These are phyloP conservation scores for Lytechinus variegatus DNA, from an alignment of 35 echinoderm and acorn worm species.

Conservation along the genomic window DNA sequence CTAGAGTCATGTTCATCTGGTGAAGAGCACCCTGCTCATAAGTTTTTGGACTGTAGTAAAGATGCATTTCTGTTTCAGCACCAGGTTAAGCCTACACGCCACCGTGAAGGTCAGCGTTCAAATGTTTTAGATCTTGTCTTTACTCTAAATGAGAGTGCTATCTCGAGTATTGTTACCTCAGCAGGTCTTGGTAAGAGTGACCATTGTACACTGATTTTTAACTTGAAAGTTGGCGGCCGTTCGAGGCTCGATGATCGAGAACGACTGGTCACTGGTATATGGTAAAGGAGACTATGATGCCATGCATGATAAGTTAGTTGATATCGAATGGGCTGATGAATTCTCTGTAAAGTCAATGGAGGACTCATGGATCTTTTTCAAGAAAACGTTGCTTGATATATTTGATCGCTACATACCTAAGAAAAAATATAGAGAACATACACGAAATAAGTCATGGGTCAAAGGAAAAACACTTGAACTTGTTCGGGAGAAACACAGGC, in stretches of 20 bases:
- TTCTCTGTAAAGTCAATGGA: background rate
- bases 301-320: conserved; percentile 6
- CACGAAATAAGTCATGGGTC: conserved; percentile 39
- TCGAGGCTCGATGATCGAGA: background rate
- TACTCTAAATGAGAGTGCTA: background rate
- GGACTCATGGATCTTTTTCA: conserved; percentile 8
- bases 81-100: no score
- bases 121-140: no score
- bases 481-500: conserved; percentile 30
- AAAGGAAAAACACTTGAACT: background rate
- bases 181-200: background rate
- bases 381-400: background rate
- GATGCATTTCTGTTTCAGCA: no score
- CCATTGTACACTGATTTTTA: background rate
- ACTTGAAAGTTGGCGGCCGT: no score
- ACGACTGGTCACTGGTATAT: background rate
- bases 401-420: conserved; percentile 37
- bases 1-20: no score
- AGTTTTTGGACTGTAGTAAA: no score
- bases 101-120: no score
- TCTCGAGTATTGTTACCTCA: background rate
- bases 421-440: background rate
- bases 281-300: conserved; percentile 46
- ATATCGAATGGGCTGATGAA: conserved; percentile 49
- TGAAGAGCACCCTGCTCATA: no score